Evolutionary conservation across 1,140 invertebrate genomes (phyloP).

Genomic region (Tetragonula clypearis): DNA sequence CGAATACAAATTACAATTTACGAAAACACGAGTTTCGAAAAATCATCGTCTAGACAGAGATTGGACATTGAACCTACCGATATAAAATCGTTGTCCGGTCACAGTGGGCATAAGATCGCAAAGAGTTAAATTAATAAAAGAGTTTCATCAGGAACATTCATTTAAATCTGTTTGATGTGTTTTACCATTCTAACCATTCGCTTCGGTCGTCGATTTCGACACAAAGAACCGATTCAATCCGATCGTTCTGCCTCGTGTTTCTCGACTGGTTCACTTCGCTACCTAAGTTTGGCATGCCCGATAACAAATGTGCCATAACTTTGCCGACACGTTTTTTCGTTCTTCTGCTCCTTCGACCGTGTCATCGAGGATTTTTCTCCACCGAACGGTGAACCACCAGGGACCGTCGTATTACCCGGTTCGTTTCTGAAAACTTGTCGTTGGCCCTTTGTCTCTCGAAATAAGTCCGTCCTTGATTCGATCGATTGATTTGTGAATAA

Average conservation of each 20-base stretch:
- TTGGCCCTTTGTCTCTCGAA: neutral
- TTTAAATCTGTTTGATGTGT: neutral
- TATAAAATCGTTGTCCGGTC: no score
- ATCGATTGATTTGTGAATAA: neutral
- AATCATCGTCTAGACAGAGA: no score
- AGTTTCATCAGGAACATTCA: no score
- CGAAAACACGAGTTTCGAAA: no score
- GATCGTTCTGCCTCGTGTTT: neutral
- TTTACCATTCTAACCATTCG: neutral
- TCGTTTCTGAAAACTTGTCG: neutral
- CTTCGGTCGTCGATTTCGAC: neutral
- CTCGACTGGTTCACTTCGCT: neutral
- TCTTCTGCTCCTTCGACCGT: neutral
- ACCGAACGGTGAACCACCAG: no score
- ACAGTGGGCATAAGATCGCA: no score
- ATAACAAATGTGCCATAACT: slow-evolving; percentile 16
- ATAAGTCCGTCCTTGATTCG: neutral
- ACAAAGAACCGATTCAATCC: neutral
- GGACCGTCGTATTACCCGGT: neutral
- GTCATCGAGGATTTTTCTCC: neutral
- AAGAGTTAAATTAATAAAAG: no score
- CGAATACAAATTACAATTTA: no score
- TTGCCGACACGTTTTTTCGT: neutral
- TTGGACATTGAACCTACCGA: no score
- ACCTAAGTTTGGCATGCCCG: neutral